A percentile compares a stretch with the other conserved stretches of the same genome.
Evolutionary conservation across 2,797 vertebrate species (phyloP).

Genomic region (Phrynocephalus guinanensis): DNA sequence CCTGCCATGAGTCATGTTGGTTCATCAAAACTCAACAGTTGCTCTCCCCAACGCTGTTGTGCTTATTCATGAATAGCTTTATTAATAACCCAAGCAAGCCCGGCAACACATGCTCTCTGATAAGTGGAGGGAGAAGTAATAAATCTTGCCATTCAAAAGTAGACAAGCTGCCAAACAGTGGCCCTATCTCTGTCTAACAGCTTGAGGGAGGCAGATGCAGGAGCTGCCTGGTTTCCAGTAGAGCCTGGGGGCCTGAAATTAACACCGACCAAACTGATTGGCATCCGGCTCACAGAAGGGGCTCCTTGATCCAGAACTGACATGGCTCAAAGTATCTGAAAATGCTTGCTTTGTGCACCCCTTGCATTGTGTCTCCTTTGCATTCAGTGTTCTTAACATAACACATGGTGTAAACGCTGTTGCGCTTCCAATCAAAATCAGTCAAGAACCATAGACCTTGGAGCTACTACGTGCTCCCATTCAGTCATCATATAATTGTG

Average conservation of each 20-base stretch:
- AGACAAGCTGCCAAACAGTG: slow-evolving; percentile 48
- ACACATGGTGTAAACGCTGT: neutral
- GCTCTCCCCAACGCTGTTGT: slow-evolving; percentile 22
- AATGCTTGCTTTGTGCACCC: slow-evolving; percentile 1
- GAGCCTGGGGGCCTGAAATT: neutral
- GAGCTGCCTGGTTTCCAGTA: slow-evolving; percentile 19
- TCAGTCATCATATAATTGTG: slow-evolving; percentile 56
- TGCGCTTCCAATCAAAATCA: slow-evolving; percentile 37
- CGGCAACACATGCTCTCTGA: slow-evolving; percentile 46
- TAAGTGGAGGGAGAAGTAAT: slow-evolving; percentile 53
- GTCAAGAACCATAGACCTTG: slow-evolving; percentile 14
- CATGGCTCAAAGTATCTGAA: neutral
- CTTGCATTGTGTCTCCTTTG: neutral
- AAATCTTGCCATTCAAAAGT: slow-evolving; percentile 51
- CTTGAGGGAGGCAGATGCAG: slow-evolving; percentile 49
- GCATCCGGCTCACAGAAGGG: slow-evolving; percentile 29
- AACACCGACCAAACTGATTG: slow-evolving; percentile 25
- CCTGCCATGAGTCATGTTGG: slow-evolving; percentile 14
- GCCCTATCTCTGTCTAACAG: slow-evolving; percentile 59
- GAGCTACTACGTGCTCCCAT: slow-evolving; percentile 51
- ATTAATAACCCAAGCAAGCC: slow-evolving; percentile 58
- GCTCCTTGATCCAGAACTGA: slow-evolving; percentile 23
- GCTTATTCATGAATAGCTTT: slow-evolving; percentile 31
- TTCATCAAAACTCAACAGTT: slow-evolving; percentile 20
- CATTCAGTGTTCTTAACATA: neutral